Base-by-base conservation (phyloP, 2,113 vertebrate genomes). In the Nematolebias whitei region DNA sequence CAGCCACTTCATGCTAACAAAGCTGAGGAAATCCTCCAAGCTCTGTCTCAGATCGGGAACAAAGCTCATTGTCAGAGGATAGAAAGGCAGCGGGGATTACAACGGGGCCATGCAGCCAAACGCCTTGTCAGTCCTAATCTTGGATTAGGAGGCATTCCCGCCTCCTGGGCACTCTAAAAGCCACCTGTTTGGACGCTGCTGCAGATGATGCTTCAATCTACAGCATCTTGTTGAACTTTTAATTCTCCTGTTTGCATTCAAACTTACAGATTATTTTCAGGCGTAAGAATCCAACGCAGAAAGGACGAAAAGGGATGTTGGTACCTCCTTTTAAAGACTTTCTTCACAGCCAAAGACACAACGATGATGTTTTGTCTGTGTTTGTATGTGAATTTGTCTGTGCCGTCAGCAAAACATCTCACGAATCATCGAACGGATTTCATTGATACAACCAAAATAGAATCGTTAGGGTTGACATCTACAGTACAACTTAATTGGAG, bases 71-170 rank as follows among this genome's bases (percentile, higher is more conserved):
- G 82, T 88, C 67, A 74, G 79, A 50, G 76, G 73, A 83, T 65
- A 70, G 80, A 75, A 61, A 77, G 41, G 79, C 80, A 71, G 57
- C 71, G 43, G 80, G 85, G 88, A 88, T 88, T 87, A 90, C 78
- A 85, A 85, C 50, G 47, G 68, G 44, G 55, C 60, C 66, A 75
- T 78, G 77, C 70, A 82, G 81, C 77, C 79, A 88, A 82, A 79
- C 47, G 55, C 78, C 53, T 71, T 89, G 88, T 89, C 88, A 85
- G 57, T 79, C 71, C 55, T 90, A 89, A 91, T 91, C 88, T 89
- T 74, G 85, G 87, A 88, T 91, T 88, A 89, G 54, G 39, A 47
- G 80, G 63, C 59, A 75, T 83, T 83, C 12, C 23, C 54, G 43
- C 68, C 84, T 89, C 84, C 68, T 24, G 85, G 83, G 87, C 6